Base-by-base conservation (phyloP, 2,113 vertebrate genomes). In the Poicephalus gulielmi region DNA sequence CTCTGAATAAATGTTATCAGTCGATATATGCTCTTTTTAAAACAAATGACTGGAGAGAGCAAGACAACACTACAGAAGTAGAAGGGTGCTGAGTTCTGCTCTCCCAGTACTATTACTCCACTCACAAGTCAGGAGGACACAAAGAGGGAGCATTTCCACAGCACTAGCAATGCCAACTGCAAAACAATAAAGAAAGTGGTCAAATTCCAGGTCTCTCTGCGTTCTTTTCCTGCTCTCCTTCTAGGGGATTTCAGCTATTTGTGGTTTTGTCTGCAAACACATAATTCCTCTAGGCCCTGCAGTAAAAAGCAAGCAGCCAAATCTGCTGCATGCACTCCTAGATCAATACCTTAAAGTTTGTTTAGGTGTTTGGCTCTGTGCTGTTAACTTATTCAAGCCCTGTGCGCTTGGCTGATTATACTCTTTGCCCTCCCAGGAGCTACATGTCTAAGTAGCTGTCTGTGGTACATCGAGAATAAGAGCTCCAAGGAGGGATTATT, bases 21-120 rank as follows among this genome's bases (percentile, higher is more conserved):
- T 13, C 55, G 30, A 70, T 71, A 73, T 82, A 9, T 20, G 11
- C 19, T 62, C 4, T n/a, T 71, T 94, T 89, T 57, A 25, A 79
- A 90, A 59, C 30, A 81, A 77, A 55, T 31, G 2, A 19, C 27
- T 10, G 1, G 24, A 73, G 24, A 33, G 14, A 80, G 7, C 2
- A 80, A 62, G 22, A 25, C 3, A 85, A 35, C 9, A 6, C 13
- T 53, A 13, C 23, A 39, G 49, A 70, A 44, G 10, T 7, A 49
- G 13, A 9, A 43, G 2, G 13, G 1, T 3, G 5, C 20, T 74
- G 1, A 0, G 11, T 46, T 83, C 41, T 86, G 8, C 23, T 25
- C 10, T 24, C 15, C 6, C 15, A 19, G 1, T 23, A 20, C 9
- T 30, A 17, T 6, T 77, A 52, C 12, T 78, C 30, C 20, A 8